Base-by-base conservation (phyloP, 1,140 invertebrate genomes). In the Bombus affinis region DNA sequence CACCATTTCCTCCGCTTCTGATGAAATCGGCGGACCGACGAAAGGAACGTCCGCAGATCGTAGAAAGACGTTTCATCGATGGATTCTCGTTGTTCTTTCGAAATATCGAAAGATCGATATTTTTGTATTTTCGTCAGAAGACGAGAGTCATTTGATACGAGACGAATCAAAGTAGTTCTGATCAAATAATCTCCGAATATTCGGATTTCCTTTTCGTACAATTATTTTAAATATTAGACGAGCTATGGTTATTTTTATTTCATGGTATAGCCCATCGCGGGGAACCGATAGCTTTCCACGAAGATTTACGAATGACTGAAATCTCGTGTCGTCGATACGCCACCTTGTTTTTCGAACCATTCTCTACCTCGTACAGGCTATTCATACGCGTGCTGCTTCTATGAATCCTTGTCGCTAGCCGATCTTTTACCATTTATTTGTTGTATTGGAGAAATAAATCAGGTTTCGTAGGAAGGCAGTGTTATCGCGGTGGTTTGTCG, bases 1-100 rank as follows among this genome's bases (percentile, higher is more conserved):
- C 83, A 89, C 76, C 83, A 83, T 82, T 89, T 86, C 87, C 81
- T 66, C 57, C n/a, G 68, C 74, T 65, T 65, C 44, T 72, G 74
- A 66, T 44, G 44, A 79, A 68, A 62, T 81, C 72, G 59, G 4
- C 57, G 42, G 66, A 22, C 35, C 77, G 62, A 81, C 77, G 44
- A 81, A 85, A 88, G 84, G 74, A 82, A 78, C 79, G 81, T 85
- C 84, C 71, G 85, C 57, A 35, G 28, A 53, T 25, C 13, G 10
- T 3, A 8, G 25, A 4, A 18, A 18, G 32, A 81, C 47, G 6
- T 35, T 57, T 47, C 79, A 10, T 71, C 39, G 28, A 57, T 42
- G 22, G 18, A 44, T 57, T 22, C 18, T 0, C 47, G 5, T 53
- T 53, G 47, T 18, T 22, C 18, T 6, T 53, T 53, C 47, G 47